Percentiles rank a stretch among this genome's conserved stretches.
Evolutionary conservation across 2,888 invertebrate species (phyloP).

Genomic region (Ornithoptera alexandrae): DNA sequence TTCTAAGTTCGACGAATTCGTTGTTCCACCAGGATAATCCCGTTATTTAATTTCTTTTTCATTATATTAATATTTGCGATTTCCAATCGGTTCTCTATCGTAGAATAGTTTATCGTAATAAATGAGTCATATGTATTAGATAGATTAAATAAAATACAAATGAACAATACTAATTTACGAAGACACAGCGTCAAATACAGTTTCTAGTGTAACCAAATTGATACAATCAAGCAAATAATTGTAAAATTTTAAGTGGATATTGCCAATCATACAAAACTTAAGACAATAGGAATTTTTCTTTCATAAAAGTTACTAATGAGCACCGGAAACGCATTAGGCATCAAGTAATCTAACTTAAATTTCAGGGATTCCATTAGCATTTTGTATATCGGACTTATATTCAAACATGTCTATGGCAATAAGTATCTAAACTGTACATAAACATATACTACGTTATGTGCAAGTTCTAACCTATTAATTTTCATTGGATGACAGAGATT

Average conservation of each 20-base stretch:
- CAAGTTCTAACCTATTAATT: constrained; percentile 20
- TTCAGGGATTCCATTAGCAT: neutral
- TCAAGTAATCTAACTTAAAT: neutral
- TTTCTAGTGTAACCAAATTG: constrained; percentile 5
- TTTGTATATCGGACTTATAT: neutral
- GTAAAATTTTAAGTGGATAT: neutral
- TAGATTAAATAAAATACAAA: neutral
- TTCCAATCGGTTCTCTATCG: too few relatives aligned
- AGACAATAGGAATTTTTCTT: neutral
- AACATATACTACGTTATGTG: neutral
- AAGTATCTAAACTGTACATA: neutral
- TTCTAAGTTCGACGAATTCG: too few relatives aligned
- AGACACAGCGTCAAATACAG: neutral
- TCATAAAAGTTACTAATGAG: neutral
- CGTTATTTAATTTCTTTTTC: too few relatives aligned
- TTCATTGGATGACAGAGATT: neutral
- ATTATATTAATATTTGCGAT: too few relatives aligned
- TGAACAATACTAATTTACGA: neutral
- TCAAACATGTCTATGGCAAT: neutral
- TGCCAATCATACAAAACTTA: neutral
- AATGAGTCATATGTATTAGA: too few relatives aligned
- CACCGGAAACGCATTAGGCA: neutral
- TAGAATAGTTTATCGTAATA: too few relatives aligned
- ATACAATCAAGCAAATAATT: constrained; percentile 24
- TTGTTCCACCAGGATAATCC: too few relatives aligned